phyloP scores from a whole-genome alignment of 2,888 invertebrate genomes.

The Drosophila anomalipes region DNA sequence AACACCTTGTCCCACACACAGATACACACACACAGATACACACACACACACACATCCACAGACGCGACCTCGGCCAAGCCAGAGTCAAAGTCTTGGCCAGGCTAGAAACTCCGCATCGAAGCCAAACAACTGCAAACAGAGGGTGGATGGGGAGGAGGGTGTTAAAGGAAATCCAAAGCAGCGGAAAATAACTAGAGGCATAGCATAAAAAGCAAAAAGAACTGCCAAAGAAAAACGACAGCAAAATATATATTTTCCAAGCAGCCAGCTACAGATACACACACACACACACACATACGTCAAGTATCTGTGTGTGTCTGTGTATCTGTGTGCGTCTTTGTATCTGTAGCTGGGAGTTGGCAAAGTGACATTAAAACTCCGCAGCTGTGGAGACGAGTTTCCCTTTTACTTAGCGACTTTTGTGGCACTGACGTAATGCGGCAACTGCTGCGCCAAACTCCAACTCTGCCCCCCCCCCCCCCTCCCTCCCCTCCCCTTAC shows the following conservation, averaged over 20 bases:
- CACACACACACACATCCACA: constrained; percentile 19
- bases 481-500: background rate
- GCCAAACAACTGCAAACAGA: constrained; percentile 58
- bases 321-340: constrained; percentile 30
- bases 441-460: constrained; percentile 69
- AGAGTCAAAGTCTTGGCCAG: constrained; percentile 44
- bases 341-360: constrained; percentile 24
- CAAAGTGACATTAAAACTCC: constrained; percentile 46
- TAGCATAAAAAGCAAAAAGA: constrained; percentile 31
- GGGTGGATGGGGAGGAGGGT: background rate
- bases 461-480: constrained; percentile 6
- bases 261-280: constrained; percentile 13
- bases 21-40: constrained; percentile 12
- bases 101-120: constrained; percentile 41
- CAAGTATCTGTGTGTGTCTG: constrained; percentile 33
- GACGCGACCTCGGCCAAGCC: constrained; percentile 72
- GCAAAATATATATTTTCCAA: constrained; percentile 51
- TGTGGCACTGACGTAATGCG: constrained; percentile 78
- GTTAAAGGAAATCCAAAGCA: constrained; percentile 55
- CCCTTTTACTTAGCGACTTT: constrained; percentile 74
- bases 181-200: constrained; percentile 63
- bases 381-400: constrained; percentile 66
- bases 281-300: constrained; percentile 2
- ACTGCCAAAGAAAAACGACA: constrained; percentile 58
- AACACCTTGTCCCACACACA: constrained; percentile 69